Evolutionary conservation across 2,797 vertebrate species (phyloP), one percentile per base, ranked within the genome.

Genomic region (Craterocephalus amniculus): DNA sequence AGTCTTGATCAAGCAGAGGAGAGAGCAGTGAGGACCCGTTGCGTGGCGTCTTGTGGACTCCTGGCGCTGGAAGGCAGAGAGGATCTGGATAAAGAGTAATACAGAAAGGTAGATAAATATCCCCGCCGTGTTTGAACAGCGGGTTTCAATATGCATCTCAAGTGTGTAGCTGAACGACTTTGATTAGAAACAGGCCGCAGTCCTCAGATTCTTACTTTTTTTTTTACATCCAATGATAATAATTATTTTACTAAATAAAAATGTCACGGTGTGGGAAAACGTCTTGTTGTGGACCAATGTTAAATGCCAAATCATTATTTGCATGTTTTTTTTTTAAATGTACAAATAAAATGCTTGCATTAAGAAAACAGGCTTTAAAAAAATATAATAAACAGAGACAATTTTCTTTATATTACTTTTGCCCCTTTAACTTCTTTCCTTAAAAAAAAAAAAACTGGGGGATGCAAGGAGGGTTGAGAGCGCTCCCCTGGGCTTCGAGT

Each of bases 11-110:
- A 98, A 94, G 96, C 96, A 27, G 97, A 96, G 85, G 97, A 95
- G 85, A 98, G 96, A 80, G 96, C 96, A 81, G 97, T 95, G 89
- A 98, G 96, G 94, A 97, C 96, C 91, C 96, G 94, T 85, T 96
- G 95, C 91, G 97, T 95, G 89, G 95, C 95, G 92, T 98, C 97
- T 95, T 95, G 95, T 90, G 96, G 95, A 93, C 94, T 94, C 94
- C 97, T 96, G 90, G 97, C 94, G 93, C 96, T 98, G 95, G 89
- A 87, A 90, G 92, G 86, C 89, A 91, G 83, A 91, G 87, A 91
- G 75, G 91, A 91, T 88, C 87, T 91, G 80, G 79, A 82, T 83
- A 57, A 83, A 84, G 82, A 84, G 88, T 78, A 86, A 81, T 72
- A 81, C 75, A 90, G 78, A 83, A 72, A 83, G 79, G 81, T 74